Base-by-base conservation (phyloP, 2,888 invertebrate species). In the Lucinisca nassula region DNA sequence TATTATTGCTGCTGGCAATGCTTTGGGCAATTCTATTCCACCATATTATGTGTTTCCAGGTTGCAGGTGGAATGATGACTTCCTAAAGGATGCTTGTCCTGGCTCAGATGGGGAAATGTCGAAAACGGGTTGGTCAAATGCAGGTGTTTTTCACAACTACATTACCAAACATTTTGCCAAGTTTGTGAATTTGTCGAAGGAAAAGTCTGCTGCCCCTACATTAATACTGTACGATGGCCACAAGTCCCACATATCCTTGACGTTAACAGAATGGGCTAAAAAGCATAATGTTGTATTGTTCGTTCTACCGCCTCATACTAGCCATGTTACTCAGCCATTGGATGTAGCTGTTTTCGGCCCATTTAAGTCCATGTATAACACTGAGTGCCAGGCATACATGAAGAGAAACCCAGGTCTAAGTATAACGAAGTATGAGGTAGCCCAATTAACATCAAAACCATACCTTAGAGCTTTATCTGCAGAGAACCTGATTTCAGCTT, bases 91-190 rank as follows among this genome's bases (percentile, higher is more conserved):
- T 10, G 24, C 37, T 24, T 10, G 49, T 45, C 72, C 79, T 38
- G 79, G 82, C 8, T 72, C 87, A 35, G 49, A 27, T 4, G 79
- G 85, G 27, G 83, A 77, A 37, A 82, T 85, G 70, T 51, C 80
- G 14, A 79, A 87, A 51, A 79, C 67, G 35, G 85, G 87, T 12
- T 85, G 78, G 87, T 87, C 84, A 51, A 87, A 84, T 55, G 61
- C 76, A 17, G 35, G n/a, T 10, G 61, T 86, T 6, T 81, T 89
- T 73, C 58, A 86, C 32, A 49, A 83, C 10, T 84, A 89, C 76
- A 40, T 84, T 14, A 72, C 49, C 6, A 80, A 79, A 21, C 84
- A 80, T 58, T 80, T 84, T 70, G 38, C 27, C 27, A 80, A 79
- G n/a, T 37, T 76, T 77, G 82, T 45, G 1, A 82, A 76, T 72